Evolutionary conservation across 1,140 invertebrate species (phyloP), one percentile per base, ranked within the genome.

Genomic region (Branchinecta lynchi): DNA sequence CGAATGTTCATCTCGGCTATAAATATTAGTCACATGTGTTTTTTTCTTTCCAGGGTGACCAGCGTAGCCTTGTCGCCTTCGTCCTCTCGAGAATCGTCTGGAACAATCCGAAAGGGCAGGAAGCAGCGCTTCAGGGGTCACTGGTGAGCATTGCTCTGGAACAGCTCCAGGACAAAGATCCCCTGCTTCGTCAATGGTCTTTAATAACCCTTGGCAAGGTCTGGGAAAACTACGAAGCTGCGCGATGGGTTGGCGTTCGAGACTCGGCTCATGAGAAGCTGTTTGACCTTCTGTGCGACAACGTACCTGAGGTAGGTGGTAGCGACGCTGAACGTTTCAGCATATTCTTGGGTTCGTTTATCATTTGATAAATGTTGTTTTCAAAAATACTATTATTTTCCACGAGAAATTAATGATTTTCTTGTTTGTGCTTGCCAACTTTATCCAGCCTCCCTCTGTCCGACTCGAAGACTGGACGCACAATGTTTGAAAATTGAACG

Each of bases 201-300:
- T 89, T 91, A 71, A 86, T 98, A 66, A 93, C 90, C 77, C 82
- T 99, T 67, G 93, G 90, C n/a, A 82, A 91, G 76, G 83, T 96
- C 44, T 99, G 96, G 96, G 86, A 89, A 71, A 87, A 92, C 76
- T 96, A 89, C 78, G 91, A 95, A 75, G 87, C 88, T 76, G 94
- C 95, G 21, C 84, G 93, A 70, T 97, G 95, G 94, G 92, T 90
- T 67, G 95, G 93, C 9, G 94, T 93, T 12, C 81, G 96, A n/a
- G 93, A 97, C 77, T 86, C 87, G 72, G 94, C 95, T 8, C 93
- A 96, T 80, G 95, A 98, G 78, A 96, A 97, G 80, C 82, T 97
- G 2, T 90, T 87, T 74, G 83, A 79, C 45, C 80, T 96, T 66
- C 80, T 96, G 8, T 80, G 83, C 69, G 91, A 96, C 81, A 80